Evolutionary conservation across 1,140 invertebrate species (phyloP), one percentile per base, ranked within the genome.

Genomic region (Trichoplusia ni): DNA sequence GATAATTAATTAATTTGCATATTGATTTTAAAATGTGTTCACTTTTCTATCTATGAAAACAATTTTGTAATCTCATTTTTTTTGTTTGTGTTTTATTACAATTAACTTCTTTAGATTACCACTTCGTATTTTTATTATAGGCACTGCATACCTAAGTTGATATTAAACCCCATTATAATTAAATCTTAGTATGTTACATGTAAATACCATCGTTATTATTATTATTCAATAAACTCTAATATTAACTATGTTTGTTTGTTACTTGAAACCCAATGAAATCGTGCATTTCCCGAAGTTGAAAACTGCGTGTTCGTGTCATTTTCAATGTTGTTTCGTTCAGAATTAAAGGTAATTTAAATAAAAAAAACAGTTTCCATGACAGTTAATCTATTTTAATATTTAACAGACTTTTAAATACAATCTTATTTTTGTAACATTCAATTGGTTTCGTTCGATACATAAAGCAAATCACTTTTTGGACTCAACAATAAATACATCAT

Each of bases 391-490:
- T 81, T 81, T 79, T 79, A 78, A 79, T 79, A 72, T 77, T 74
- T 75, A 88, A 88, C 84, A 88, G 82, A 88, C 82, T 86, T 82
- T 84, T 84, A 86, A 89, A 88, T 86, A 89, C 83, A 82, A 81
- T 84, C 76, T 83, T 81, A 81, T 73, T 46, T 69, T 42, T 73
- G 69, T 81, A 87, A 87, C 83, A 86, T 81, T 86, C 62, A 83
- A 79, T 77, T 81, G 74, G 74, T 82, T 77, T 81, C 62, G 49
- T 71, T 74, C 72, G 64, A 75, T 78, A 81, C 73, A 79, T 74
- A 73, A 76, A 80, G 79, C 73, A 77, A 75, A 78, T 76, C 82
- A 83, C 79, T 78, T 75, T 60, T 73, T 67, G 63, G 69, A 78
- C 73, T 81, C 70, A 86, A 83, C 81, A 86, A 87, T 82, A 87